Evolutionary conservation across 2,797 vertebrate species (phyloP), one percentile per base, ranked within the genome.

Genomic region (Nannoperca obscura): DNA sequence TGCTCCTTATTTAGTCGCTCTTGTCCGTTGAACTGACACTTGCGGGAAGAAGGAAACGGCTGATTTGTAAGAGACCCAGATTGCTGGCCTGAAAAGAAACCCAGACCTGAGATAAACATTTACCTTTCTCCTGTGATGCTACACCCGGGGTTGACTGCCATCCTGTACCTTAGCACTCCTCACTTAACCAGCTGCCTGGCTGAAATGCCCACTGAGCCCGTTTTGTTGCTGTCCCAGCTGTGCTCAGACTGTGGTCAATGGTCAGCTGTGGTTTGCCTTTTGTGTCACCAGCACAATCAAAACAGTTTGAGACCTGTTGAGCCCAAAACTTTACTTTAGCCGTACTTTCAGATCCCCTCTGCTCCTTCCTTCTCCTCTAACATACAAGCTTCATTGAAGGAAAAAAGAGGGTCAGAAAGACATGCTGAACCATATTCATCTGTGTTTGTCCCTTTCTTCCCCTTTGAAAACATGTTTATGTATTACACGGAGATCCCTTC

Each of bases 291-390:
- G 80, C 86, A 93, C 91, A 95, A 93, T 94, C 87, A 87, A 84
- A 93, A 92, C 91, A 87, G 90, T 92, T 94, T 93, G 91, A 91
- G 82, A 88, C 89, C 87, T 66, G 88, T 90, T 91, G 90, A 92
- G 94, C 92, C 94, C 91, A 90, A 84, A 92, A 94, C 89, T 93
- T 93, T 90, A 87, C 90, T 92, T 93, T 90, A 92, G 92, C 94
- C 91, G 84, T 86, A 55, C 86, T 90, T 94, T 95, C 90, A 92
- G 78, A 84, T 68, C n/a, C 87, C 86, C 87, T 91, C 67, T 34
- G 87, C 93, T 84, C 50, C 49, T 76, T 65, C 85, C 57, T 49
- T 58, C 74, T 53, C 46, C 36, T 76, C 72, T 19, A 24, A 42
- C 60, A 63, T 65, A 54, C 44, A 49, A 57, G 61, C 24, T 53